Evolutionary conservation across 2,797 vertebrate genomes (phyloP).

Genomic region (Anguilla pacifica): DNA sequence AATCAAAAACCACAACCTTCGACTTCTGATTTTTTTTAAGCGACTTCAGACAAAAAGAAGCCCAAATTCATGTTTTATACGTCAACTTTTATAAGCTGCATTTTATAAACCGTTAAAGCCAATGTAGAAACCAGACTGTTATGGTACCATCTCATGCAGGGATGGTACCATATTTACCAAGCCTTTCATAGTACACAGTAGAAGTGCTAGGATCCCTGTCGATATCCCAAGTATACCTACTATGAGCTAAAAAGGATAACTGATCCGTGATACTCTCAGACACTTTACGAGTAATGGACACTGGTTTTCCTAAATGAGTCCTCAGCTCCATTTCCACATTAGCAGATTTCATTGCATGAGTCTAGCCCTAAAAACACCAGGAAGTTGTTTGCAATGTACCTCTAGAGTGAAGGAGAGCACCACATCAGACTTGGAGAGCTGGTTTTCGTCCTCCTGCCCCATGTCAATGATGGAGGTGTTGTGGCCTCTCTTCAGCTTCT

Average conservation of each 20-base stretch:
- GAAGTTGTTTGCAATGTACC: slow-evolving; percentile 68
- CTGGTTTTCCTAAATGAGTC: too few species aligned
- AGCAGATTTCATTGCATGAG: too few species aligned
- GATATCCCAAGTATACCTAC: not conserved
- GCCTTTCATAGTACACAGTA: not conserved
- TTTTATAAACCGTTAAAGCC: not conserved
- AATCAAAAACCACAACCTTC: too few species aligned
- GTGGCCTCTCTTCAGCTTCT: slow-evolving; percentile 96
- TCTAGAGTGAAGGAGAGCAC: slow-evolving; percentile 94
- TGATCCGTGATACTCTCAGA: not conserved
- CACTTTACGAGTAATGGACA: not conserved
- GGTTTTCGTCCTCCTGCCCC: slow-evolving; percentile 98
- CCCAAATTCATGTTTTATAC: too few species aligned
- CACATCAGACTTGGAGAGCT: slow-evolving; percentile 95
- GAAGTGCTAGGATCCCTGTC: not conserved
- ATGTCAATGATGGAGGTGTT: slow-evolving; percentile 98
- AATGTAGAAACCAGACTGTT: not conserved
- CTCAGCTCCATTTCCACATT: too few species aligned
- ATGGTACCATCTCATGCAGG: not conserved
- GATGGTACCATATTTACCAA: not conserved
- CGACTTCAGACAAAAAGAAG: too few species aligned
- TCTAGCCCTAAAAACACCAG: not conserved
- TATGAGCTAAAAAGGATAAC: not conserved
- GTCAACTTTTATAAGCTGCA: too few species aligned
- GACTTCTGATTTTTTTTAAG: too few species aligned